phyloP scores from a whole-genome alignment of 1,140 invertebrate genomes.

The Drosophila ohnishii region DNA sequence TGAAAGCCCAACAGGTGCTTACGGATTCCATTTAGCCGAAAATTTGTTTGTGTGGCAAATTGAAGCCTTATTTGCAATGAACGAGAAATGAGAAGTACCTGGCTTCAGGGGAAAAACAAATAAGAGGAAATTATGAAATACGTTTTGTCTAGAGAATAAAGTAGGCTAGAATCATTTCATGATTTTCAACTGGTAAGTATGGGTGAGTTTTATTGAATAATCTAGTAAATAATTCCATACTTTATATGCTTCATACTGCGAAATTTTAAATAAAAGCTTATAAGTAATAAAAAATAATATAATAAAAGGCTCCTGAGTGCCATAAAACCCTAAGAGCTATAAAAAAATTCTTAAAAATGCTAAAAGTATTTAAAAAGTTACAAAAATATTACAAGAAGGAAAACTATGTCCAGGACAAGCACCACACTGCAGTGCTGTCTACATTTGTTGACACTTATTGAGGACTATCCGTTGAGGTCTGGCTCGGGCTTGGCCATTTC shows the following conservation, averaged over 20 bases:
- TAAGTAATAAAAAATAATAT: neutral
- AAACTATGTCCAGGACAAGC: neutral
- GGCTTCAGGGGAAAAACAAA: slow-evolving; percentile 6
- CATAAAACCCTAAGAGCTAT: neutral
- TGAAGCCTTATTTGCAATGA: slow-evolving; percentile 17
- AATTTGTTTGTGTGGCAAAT: slow-evolving; percentile 11
- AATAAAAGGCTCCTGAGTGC: neutral
- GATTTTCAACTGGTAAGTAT: neutral
- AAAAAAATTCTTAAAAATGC: neutral
- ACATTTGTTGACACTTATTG: slow-evolving; percentile 71
- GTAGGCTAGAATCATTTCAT: too few relatives aligned
- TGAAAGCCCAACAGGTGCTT: slow-evolving; percentile 37
- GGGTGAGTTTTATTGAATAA: neutral
- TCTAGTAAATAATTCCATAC: neutral
- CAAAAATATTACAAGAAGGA: neutral
- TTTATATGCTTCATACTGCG: too few relatives aligned
- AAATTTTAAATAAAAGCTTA: neutral
- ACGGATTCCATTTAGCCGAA: slow-evolving; percentile 26
- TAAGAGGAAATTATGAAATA: neutral
- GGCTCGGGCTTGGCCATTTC: slow-evolving; percentile 48
- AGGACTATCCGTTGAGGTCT: slow-evolving; percentile 52
- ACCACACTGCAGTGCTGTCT: slow-evolving; percentile 25
- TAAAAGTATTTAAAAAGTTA: neutral
- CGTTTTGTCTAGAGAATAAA: neutral
- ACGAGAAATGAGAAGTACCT: neutral